Percentiles rank a stretch among this genome's conserved stretches.
Conservation (phyloP, 2,797 vertebrate genomes). For the Pyrocephalus nanus region DNA sequence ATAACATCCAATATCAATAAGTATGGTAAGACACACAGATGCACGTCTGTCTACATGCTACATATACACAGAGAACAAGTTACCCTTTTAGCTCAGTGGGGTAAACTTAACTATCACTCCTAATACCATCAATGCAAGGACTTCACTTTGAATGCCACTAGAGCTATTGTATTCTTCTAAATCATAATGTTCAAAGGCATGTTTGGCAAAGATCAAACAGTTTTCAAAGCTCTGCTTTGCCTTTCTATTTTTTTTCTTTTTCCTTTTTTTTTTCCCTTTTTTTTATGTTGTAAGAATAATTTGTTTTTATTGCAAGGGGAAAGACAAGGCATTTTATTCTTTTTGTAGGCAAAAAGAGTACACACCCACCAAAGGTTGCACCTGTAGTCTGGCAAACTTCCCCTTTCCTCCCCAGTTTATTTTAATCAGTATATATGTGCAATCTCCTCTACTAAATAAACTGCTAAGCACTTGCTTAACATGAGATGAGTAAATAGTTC, state of each 20-base stretch:
- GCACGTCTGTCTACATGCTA: fast-evolving
- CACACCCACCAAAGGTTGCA: neutral
- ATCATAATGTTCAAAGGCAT: neutral
- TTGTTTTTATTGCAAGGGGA: neutral
- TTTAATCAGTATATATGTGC: neutral
- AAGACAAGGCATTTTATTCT: neutral
- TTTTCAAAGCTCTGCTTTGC: neutral
- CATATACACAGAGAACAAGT: neutral
- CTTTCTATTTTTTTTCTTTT: too few relatives aligned
- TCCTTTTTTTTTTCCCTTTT: neutral
- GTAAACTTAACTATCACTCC: neutral
- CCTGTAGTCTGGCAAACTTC: neutral
- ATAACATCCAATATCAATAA: neutral
- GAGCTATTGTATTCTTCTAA: neutral
- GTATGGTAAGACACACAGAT: neutral
- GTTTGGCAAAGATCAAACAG: neutral
- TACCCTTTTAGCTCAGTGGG: neutral
- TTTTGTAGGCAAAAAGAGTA: neutral
- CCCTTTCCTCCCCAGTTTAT: neutral
- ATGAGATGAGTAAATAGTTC: neutral
- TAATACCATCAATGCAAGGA: neutral
- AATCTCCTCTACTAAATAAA: neutral
- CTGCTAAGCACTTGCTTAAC: neutral
- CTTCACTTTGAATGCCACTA: neutral
- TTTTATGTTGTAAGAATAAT: neutral